Evolutionary conservation across 2,797 vertebrate genomes (phyloP), one percentile per base, ranked within the genome.

Genomic region (Ptychadena robeensis): DNA sequence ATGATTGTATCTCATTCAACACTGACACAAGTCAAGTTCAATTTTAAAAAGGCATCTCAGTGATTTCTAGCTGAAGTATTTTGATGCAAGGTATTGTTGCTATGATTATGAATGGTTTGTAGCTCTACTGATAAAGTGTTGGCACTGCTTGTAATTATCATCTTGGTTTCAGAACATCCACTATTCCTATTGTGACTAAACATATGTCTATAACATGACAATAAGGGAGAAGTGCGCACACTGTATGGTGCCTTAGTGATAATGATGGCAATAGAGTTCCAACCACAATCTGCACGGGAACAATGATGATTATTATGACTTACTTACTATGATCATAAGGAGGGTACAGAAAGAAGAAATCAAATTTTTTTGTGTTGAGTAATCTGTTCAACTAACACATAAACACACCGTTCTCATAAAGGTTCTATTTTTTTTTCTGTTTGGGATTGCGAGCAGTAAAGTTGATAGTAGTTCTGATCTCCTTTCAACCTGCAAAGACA

Each of bases 131-230:
- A 77, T 28, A 32, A 34, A 48, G 27, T 71, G 69, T 15, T 28
- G 10, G 5, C 7, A n/a, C 30, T 77, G 40, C 75, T 68, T 78
- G 75, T 78, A 78, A 57, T 67, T 78, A 64, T 35, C 27, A 25
- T 73, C 15, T 11, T 31, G 37, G 30, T 65, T 44, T n/a, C 63
- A 32, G 40, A 30, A 40, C 37, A 31, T 38, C 9, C 37, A 25
- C 34, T 70, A 12, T 64, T 70, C 77, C 78, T 22, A 72, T 70
- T 80, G 67, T 40, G 67, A 80, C 67, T 80, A 57, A 63, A 68
- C 34, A 79, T 59, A 79, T 61, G 48, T 70, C 34, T 38, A 64
- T 35, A 63, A 72, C 48, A 71, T 32, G 32, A 72, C 63, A 80
- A 80, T 80, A 64, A 38, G 40, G 11, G 35, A 25, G 28, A 35